Evolutionary conservation across 2,888 invertebrate species (phyloP), one percentile per base, ranked within the genome.

Genomic region (Lypha dubia): DNA sequence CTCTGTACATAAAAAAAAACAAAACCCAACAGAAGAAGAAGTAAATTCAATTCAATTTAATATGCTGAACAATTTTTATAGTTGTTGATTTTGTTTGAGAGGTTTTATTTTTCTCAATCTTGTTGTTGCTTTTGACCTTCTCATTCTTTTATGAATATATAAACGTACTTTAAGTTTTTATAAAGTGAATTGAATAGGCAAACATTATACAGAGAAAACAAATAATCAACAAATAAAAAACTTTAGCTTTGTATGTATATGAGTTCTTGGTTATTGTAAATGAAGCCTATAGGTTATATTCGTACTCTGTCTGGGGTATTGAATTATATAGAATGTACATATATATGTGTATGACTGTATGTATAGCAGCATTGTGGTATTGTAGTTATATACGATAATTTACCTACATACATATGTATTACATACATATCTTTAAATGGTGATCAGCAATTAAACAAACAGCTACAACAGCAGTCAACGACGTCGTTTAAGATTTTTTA

Each of bases 91-190:
- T 56, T 73, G 35, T 53, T 68, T 58, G 46, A 60, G 32, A 58
- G 15, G 17, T 22, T 79, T 35, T 58, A 28, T 7, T 46, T 70
- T 65, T 56, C 24, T 73, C 17, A 44, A 46, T 62, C 46, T 56
- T 81, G 70, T 79, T 77, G 77, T 79, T 81, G 77, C 73, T 84
- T 84, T 79, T 84, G 84, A 84, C 84, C 84, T 81, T 84, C 84
- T 84, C 62, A 67, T 80, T 81, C 74, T 77, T 73, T 38, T 22
- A 17, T 24, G 46, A 20, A 15, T 20, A 49, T 1, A 49, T n/a
- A 17, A 73, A 22, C 60, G n/a, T 62, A 58, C 20, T 71, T 53
- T 44, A 73, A 58, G 60, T 67, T 62, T n/a, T 49, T 67, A 38
- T 41, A 35, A 11, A 56, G 24, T 62, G 35, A 63, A 70, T 24